Percentiles rank a stretch among this genome's conserved stretches.
Conservation (phyloP, 1,140 invertebrate species). For the Heterodera schachtii region DNA sequence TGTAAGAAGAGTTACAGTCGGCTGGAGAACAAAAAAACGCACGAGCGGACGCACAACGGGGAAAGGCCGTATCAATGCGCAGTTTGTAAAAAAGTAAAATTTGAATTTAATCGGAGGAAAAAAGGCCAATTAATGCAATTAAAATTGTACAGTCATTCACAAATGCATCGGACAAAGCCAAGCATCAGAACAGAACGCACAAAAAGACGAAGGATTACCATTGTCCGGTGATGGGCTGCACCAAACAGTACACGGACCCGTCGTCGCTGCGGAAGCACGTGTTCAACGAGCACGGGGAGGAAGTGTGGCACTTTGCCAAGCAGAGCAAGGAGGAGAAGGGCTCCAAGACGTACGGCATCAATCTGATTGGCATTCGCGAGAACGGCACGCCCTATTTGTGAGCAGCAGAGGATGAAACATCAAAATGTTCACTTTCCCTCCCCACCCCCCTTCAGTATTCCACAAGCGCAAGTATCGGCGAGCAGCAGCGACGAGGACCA, state of each 20-base stretch:
- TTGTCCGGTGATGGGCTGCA: constrained; percentile 93
- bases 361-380: constrained; percentile 19
- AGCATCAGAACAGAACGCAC: constrained; percentile 85
- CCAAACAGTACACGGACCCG: constrained; percentile 93
- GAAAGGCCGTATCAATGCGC: constrained; percentile 97
- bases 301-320: constrained; percentile 27
- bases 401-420: not conserved
- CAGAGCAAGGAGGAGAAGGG: constrained; percentile 23
- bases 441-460: not conserved
- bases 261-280: constrained; percentile 93
- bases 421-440: not conserved
- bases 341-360: constrained; percentile 22
- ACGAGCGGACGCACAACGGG: constrained; percentile 82
- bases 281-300: constrained; percentile 93
- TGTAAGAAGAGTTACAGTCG: constrained; percentile 95
- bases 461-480: not conserved
- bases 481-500: constrained; percentile 29
- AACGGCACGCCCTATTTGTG: constrained; percentile 26
- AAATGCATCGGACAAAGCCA: constrained; percentile 95
- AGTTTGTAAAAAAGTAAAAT: constrained; percentile 84
- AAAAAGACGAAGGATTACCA: constrained; percentile 85
- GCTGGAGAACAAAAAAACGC: constrained; percentile 95
- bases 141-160: constrained; percentile 76
- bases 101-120: not conserved
- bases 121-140: not conserved